phyloP scores from a whole-genome alignment of 2,888 invertebrate genomes.

The Helicoverpa assulta region DNA sequence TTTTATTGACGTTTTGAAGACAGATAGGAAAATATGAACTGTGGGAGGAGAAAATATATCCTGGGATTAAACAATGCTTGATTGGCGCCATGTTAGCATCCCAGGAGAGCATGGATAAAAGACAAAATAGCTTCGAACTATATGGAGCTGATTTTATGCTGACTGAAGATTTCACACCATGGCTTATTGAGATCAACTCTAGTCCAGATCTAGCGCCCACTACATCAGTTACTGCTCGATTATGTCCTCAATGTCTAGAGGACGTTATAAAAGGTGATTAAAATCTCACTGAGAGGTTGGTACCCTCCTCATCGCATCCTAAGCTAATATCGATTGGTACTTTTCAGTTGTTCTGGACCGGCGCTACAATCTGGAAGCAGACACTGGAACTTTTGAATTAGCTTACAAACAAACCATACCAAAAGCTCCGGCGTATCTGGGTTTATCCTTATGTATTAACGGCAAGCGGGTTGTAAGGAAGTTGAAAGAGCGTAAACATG shows the following conservation, averaged over 20 bases:
- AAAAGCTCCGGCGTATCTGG: slow-evolving; percentile 95
- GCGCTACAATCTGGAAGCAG: slow-evolving; percentile 92
- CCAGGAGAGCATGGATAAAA: slow-evolving; percentile 95
- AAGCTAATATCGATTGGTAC: slow-evolving; percentile 10
- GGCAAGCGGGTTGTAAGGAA: slow-evolving; percentile 91
- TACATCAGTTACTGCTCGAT: slow-evolving; percentile 95
- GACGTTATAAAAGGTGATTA: slow-evolving; percentile 95
- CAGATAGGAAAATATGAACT: slow-evolving; percentile 93
- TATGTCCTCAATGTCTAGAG: slow-evolving; percentile 96
- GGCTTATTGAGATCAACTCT: slow-evolving; percentile 98
- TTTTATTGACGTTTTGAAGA: slow-evolving; percentile 81
- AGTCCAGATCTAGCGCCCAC: slow-evolving; percentile 98
- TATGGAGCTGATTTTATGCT: slow-evolving; percentile 99
- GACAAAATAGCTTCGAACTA: slow-evolving; percentile 96
- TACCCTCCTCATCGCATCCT: background rate
- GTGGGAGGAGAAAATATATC: slow-evolving; percentile 96
- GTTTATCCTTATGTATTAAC: slow-evolving; percentile 92
- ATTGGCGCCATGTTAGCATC: slow-evolving; percentile 96
- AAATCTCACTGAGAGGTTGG: background rate
- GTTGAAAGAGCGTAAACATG: slow-evolving; percentile 80
- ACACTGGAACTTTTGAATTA: slow-evolving; percentile 95
- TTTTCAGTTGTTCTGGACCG: slow-evolving; percentile 94
- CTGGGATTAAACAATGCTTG: slow-evolving; percentile 95
- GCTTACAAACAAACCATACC: slow-evolving; percentile 94
- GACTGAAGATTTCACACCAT: slow-evolving; percentile 95